phyloP scores from a whole-genome alignment of 2,888 invertebrate species.

The Eupithecia subumbrata region DNA sequence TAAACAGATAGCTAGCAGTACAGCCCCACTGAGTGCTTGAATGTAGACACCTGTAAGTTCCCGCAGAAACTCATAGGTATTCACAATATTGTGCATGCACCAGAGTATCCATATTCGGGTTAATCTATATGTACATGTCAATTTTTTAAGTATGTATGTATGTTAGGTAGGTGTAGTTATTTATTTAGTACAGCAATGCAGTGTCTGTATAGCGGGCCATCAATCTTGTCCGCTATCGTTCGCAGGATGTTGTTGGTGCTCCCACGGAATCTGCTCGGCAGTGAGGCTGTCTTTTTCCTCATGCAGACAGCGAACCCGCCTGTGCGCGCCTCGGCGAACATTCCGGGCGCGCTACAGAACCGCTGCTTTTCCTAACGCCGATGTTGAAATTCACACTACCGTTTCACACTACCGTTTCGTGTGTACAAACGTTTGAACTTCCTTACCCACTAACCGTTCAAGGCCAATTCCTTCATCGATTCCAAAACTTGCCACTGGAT shows the following conservation, averaged over 20 bases:
- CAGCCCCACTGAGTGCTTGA: not conserved
- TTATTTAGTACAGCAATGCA: too few species aligned
- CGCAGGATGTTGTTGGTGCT: too few species aligned
- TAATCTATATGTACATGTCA: too few species aligned
- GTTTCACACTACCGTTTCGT: not conserved
- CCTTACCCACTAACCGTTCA: not conserved
- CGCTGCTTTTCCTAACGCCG: not conserved
- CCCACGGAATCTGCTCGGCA: too few species aligned
- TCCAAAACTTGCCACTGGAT: constrained; percentile 3
- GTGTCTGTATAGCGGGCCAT: too few species aligned
- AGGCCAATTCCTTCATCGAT: constrained; percentile 9
- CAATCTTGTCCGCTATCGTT: too few species aligned
- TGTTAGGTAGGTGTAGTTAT: too few species aligned
- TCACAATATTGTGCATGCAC: not conserved
- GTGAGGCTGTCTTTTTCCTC: too few species aligned
- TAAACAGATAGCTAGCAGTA: not conserved
- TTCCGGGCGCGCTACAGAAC: too few species aligned
- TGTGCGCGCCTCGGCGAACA: too few species aligned
- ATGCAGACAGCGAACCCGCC: too few species aligned
- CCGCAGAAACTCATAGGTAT: not conserved
- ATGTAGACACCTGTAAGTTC: not conserved
- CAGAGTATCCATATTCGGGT: not conserved
- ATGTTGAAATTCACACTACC: not conserved
- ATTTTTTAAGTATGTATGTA: too few species aligned
- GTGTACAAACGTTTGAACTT: not conserved